Conservation (phyloP, 2,113 vertebrate genomes). For the Emberiza fucata region DNA sequence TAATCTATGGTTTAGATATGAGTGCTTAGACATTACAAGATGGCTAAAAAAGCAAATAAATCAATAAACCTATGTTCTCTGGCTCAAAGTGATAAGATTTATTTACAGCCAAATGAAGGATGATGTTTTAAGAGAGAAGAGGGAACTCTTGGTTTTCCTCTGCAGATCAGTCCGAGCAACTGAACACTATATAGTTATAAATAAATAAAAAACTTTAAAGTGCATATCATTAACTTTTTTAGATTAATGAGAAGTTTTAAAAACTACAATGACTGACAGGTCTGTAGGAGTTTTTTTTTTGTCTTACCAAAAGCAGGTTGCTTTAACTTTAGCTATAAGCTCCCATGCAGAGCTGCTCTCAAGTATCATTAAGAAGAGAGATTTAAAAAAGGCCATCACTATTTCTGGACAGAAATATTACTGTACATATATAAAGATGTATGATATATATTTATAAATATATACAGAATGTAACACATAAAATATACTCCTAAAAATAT, state of each 20-base stretch:
- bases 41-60: conserved; percentile 11
- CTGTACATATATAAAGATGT: not conserved
- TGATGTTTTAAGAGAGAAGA: not conserved
- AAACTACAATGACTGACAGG: not conserved
- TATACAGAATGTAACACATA: not conserved
- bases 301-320: not conserved
- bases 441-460: not conserved
- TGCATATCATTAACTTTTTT: not conserved
- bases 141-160: not conserved
- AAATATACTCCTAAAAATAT: conserved; percentile 35
- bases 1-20: not conserved
- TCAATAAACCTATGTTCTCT: conserved; percentile 15
- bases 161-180: not conserved
- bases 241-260: not conserved
- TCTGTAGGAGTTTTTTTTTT: not conserved
- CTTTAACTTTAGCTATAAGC: not conserved
- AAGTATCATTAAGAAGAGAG: not conserved
- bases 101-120: not conserved
- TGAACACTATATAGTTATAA: not conserved
- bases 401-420: conserved; percentile 43
- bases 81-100: not conserved
- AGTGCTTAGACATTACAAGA: not conserved
- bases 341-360: not conserved
- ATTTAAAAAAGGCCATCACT: not conserved
- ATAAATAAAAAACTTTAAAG: not conserved